Conservation (phyloP, 2,113 vertebrate genomes). For the Prolemur simus region DNA sequence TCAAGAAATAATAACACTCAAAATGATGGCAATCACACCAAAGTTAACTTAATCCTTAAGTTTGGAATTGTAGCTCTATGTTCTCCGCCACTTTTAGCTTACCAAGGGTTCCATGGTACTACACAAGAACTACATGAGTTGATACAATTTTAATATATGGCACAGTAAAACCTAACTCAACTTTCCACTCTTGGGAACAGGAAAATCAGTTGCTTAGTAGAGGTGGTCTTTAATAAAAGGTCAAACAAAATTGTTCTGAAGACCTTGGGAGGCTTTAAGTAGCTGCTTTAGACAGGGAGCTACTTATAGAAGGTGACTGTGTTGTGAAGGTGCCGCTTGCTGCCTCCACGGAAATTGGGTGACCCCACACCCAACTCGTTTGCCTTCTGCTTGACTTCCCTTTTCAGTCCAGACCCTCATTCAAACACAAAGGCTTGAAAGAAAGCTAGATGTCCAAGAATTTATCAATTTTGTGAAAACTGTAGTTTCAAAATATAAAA, state of each 20-base stretch:
- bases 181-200: slow-evolving; percentile 58
- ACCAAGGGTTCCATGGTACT: background rate
- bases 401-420: no score
- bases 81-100: slow-evolving; percentile 27
- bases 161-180: slow-evolving; percentile 52
- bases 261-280: slow-evolving; percentile 56
- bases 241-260: slow-evolving; percentile 70
- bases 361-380: background rate
- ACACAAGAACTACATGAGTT: background rate
- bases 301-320: slow-evolving; percentile 7
- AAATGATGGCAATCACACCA: background rate
- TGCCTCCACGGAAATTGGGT: background rate
- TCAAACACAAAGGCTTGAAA: background rate
- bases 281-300: slow-evolving; percentile 22
- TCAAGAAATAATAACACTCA: background rate
- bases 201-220: slow-evolving; percentile 61
- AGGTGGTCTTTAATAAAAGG: slow-evolving; percentile 68
- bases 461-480: background rate
- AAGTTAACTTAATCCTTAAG: background rate
- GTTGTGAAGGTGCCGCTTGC: background rate
- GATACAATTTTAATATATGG: slow-evolving; percentile 53
- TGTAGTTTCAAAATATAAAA: background rate
- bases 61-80: background rate
- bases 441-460: background rate
- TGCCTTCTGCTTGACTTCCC: background rate